phyloP scores from a whole-genome alignment of 2,888 invertebrate species.

The Alloplasta piceator region DNA sequence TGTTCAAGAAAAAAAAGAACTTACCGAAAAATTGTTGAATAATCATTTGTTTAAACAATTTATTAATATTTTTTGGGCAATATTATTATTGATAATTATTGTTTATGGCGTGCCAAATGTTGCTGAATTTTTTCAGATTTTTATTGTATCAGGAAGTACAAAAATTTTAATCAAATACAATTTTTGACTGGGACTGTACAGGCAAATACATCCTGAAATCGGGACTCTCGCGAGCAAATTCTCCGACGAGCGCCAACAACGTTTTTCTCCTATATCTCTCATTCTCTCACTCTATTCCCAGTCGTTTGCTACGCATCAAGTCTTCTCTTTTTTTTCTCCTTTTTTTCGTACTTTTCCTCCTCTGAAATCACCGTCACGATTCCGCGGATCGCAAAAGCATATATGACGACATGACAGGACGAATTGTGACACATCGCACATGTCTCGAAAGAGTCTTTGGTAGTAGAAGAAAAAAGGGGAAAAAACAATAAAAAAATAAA shows the following conservation, averaged over 20 bases:
- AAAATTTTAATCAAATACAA: no score
- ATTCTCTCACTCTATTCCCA: slow-evolving; percentile 38
- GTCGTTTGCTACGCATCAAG: slow-evolving; percentile 35
- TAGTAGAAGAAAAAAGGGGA: slow-evolving; percentile 9
- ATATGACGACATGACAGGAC: slow-evolving; percentile 57
- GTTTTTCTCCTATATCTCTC: slow-evolving; percentile 29
- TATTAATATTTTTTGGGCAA: no score
- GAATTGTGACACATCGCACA: slow-evolving; percentile 9
- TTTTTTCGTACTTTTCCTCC: slow-evolving; percentile 47
- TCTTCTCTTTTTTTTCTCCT: slow-evolving; percentile 19
- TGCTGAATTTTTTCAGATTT: no score
- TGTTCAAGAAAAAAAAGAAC: no score
- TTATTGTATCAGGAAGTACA: no score
- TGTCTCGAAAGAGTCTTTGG: slow-evolving; percentile 13
- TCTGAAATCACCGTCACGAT: slow-evolving; percentile 46
- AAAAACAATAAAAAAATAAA: no score
- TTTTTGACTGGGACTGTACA: no score
- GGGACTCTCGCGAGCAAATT: slow-evolving; percentile 46
- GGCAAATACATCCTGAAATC: no score
- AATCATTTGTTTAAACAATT: no score
- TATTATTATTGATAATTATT: no score
- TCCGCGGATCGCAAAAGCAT: slow-evolving; percentile 55
- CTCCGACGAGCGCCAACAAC: slow-evolving; percentile 48
- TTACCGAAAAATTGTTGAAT: no score
- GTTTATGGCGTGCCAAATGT: no score